Evolutionary conservation across 2,888 invertebrate genomes (phyloP), one percentile per base, ranked within the genome.

Genomic region (Harpalus rubripes): DNA sequence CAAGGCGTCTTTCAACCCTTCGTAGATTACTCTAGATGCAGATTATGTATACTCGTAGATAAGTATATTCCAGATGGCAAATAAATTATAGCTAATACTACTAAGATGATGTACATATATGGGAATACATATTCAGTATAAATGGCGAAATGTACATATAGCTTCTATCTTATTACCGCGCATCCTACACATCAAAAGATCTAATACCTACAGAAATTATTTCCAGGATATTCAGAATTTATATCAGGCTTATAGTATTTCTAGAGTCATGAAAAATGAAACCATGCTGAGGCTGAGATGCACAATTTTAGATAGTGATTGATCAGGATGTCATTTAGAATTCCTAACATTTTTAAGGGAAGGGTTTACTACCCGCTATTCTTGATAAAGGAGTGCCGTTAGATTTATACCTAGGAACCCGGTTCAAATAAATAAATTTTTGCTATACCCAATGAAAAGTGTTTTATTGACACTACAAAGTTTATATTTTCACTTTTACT

Each of bases 11-110:
- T 12, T 59, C 59, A 16, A 8, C 63, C 44, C 8, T 52, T 3
- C 44, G 10, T 52, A 12, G 44, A 32, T 4, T 52, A 10, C 44
- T 12, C 44, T 52, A 12, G 10, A 52, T 52, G 44, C 16, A 16
- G 63, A 39, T 68, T 32, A 65, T 65, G 32, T n/a, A n/a, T n/a
- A n/a, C n/a, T n/a, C 41, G 41, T 68, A 32, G 68, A 39, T 68
- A 68, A 39, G n/a, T 68, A 68, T 32, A 26, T 68, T 68, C 32
- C 32, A 68, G n/a, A 61, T 22, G 22, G 22, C 22, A 32, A 39
- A 32, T 68, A 39, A 68, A 68, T 68, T 68, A 68, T 15, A n/a
- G 12, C 39, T 26, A 68, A 68, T 39, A 39, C 15, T 68, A 39
- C 39, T 6, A n/a, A 12, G 15, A 26, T 39, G 26, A 18, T 18